phyloP scores from a whole-genome alignment of 1,140 invertebrate species.

The Gryllus bimaculatus region DNA sequence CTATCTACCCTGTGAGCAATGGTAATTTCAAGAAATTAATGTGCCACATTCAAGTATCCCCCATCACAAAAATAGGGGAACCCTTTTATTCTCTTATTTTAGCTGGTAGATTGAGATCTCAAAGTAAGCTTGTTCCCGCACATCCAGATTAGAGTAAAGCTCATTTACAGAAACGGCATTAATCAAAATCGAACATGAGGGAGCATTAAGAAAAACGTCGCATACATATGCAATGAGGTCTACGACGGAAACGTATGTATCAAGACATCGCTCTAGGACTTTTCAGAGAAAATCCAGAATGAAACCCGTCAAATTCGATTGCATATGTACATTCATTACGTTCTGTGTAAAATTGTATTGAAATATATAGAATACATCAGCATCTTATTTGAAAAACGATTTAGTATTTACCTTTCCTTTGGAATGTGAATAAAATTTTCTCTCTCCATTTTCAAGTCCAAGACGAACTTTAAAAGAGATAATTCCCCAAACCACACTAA shows the following conservation, averaged over 20 bases:
- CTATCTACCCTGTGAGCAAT: not conserved
- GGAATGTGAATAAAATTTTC: not conserved
- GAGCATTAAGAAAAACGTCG: not conserved
- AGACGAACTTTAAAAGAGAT: too few relatives aligned
- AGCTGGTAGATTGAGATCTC: not conserved
- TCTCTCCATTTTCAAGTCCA: too few relatives aligned
- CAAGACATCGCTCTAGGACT: not conserved
- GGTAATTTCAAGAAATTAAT: slow-evolving; percentile 2
- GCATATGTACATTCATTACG: not conserved
- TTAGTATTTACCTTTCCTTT: not conserved
- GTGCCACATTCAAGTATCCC: not conserved
- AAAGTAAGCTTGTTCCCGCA: not conserved
- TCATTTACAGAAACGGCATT: not conserved
- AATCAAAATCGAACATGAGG: not conserved
- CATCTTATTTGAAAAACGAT: not conserved
- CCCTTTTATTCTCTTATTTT: not conserved
- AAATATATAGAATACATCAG: not conserved
- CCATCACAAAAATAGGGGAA: not conserved
- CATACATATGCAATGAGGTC: not conserved
- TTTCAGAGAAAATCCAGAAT: not conserved
- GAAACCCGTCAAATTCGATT: not conserved
- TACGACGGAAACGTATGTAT: not conserved
- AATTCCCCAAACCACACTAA: too few relatives aligned
- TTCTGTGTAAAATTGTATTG: not conserved
- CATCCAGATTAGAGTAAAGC: not conserved